Evolutionary conservation across 2,888 invertebrate genomes (phyloP), one percentile per base, ranked within the genome.

Genomic region (Phrixothrix hirtus): DNA sequence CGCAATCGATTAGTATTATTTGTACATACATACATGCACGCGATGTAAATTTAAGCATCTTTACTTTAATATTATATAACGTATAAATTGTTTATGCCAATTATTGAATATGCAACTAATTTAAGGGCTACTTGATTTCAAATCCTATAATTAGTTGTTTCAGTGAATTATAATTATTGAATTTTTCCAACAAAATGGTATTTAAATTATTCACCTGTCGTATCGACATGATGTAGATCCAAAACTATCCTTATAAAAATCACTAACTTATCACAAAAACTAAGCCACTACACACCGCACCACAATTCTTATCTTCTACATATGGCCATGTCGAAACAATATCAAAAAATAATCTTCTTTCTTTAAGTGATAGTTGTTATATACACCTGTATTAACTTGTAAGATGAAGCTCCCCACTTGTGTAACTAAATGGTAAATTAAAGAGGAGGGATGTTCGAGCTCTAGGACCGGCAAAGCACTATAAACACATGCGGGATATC

Each of bases 351-450:
- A 62, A 61, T 59, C 57, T 45, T 43, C 26, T 30, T 53, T 36
- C 59, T 59, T 60, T 53, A 51, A 58, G 53, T 60, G 62, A 61
- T 63, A 54, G 58, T 62, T 57, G 58, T 64, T 65, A 64, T 63
- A 62, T 63, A 61, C 52, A 61, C 47, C 50, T 55, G 55, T 53
- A 52, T 51, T 59, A 55, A 59, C 56, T 58, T 31, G 30, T 53
- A 52, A 60, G 57, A 57, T 54, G 51, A 54, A 49, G 42, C 36
- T 58, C 61, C 63, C 61, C 63, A 58, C 64, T 55, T 37, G 43
- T 44, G 51, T 45, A 42, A 49, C 49, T 57, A 52, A 52, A 58
- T 57, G 49, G 47, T 41, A 37, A 41, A 29, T 31, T 21, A 51
- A 56, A 55, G 58, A 59, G 65, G 58, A 55, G 59, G 58, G 60